Percentiles rank a stretch among this genome's conserved stretches.
phyloP scores from a whole-genome alignment of 2,888 invertebrate species.

The Epinotia bilunana region DNA sequence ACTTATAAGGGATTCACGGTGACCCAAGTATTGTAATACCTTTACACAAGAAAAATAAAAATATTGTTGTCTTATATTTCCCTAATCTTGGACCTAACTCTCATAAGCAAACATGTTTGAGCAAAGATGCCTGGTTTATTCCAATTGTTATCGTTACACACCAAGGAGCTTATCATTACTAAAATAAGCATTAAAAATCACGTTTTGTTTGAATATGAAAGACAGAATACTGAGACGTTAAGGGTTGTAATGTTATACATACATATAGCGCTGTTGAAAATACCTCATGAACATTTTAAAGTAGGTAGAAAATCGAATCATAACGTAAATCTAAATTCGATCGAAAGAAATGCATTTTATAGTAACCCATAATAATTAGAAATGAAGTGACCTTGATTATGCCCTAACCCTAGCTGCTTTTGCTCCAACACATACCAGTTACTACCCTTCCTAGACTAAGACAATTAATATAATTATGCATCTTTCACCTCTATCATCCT shows the following conservation, averaged over 20 bases:
- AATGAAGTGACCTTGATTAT: conserved; percentile 83
- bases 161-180: conserved; percentile 80
- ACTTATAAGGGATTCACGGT: conserved; percentile 18
- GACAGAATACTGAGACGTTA: conserved; percentile 57
- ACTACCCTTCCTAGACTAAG: conserved; percentile 58
- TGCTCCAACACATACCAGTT: conserved; percentile 69
- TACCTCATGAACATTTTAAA: conserved; percentile 69
- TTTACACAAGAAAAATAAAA: conserved; percentile 19
- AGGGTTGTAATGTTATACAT: conserved; percentile 62
- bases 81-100: background rate
- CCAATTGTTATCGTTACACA: conserved; percentile 47
- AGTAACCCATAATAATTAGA: conserved; percentile 77
- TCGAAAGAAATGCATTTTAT: conserved; percentile 69
- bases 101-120: conserved; percentile 1
- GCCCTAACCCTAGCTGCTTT: conserved; percentile 78
- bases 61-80: conserved; percentile 25
- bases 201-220: conserved; percentile 61
- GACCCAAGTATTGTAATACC: conserved; percentile 22
- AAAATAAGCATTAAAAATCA: conserved; percentile 64
- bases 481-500: conserved; percentile 44
- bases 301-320: conserved; percentile 65
- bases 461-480: conserved; percentile 46
- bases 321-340: conserved; percentile 58
- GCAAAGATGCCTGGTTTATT: conserved; percentile 24
- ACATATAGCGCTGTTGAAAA: conserved; percentile 68